Evolutionary conservation across 2,797 vertebrate species (phyloP).

Genomic region (Acanthurus lineatus): DNA sequence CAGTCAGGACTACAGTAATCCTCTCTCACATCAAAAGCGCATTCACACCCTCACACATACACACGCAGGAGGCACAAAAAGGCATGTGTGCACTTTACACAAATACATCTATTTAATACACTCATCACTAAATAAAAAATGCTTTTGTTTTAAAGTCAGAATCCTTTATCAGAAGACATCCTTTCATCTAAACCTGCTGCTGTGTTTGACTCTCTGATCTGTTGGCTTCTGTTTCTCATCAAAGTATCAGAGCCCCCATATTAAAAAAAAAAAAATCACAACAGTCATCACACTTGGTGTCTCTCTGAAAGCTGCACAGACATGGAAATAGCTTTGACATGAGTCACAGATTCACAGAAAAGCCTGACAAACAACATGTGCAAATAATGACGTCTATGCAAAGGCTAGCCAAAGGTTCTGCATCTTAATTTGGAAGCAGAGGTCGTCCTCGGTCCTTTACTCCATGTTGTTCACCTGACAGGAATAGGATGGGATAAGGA

Average conservation of each 20-base stretch:
- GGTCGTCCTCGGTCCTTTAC: conserved; percentile 31
- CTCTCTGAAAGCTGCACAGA: background rate
- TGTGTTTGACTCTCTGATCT: conserved; percentile 21
- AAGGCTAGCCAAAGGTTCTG: conserved; percentile 21
- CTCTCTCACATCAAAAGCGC: conserved; percentile 24
- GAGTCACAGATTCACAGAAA: conserved; percentile 30
- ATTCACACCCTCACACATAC: conserved; percentile 17
- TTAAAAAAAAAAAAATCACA: conserved; percentile 2
- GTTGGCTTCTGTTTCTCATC: conserved; percentile 14
- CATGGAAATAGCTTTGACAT: conserved; percentile 20
- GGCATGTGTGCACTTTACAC: conserved; percentile 1
- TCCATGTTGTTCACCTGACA: conserved; percentile 31
- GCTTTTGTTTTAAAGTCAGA: conserved; percentile 6
- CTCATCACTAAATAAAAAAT: conserved; percentile 1
- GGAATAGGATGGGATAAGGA: conserved; percentile 58
- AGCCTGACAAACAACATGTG: conserved; percentile 29
- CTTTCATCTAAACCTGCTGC: conserved; percentile 28
- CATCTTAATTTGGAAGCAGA: conserved; percentile 58
- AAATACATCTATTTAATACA: conserved; percentile 49
- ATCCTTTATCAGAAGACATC: conserved; percentile 13
- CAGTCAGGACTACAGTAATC: conserved; percentile 38
- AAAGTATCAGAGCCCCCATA: conserved; percentile 4
- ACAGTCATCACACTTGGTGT: background rate
- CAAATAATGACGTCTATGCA: background rate
- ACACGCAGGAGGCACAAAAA: conserved; percentile 17